Evolutionary conservation across 2,888 invertebrate species (phyloP).

Genomic region (Meganola albula): DNA sequence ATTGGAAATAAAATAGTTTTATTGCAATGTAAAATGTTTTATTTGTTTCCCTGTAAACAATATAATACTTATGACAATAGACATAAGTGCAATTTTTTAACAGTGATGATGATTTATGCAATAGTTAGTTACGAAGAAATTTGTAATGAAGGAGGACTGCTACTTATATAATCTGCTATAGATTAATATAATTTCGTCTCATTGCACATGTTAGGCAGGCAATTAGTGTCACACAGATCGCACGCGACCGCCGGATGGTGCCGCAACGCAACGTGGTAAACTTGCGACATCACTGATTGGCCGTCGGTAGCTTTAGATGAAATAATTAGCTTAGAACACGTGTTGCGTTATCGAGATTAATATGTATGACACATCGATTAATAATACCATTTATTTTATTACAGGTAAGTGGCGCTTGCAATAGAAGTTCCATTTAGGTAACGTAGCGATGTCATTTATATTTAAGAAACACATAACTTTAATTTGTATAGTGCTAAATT

Average conservation of each 20-base stretch:
- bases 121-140: too few species aligned
- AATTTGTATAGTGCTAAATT: too few species aligned
- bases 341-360: slow-evolving; percentile 22
- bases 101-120: neutral
- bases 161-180: slow-evolving; percentile 15
- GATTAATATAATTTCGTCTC: slow-evolving; percentile 14
- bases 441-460: too few species aligned
- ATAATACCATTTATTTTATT: neutral
- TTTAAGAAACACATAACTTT: too few species aligned
- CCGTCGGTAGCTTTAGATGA: slow-evolving; percentile 17
- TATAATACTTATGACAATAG: too few species aligned
- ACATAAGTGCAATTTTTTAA: too few species aligned
- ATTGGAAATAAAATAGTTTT: neutral
- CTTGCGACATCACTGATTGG: slow-evolving; percentile 33
- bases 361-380: slow-evolving; percentile 7
- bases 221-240: slow-evolving; percentile 35
- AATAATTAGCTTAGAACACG: slow-evolving; percentile 24
- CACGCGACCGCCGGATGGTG: slow-evolving; percentile 34
- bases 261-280: slow-evolving; percentile 32
- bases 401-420: neutral
- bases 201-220: slow-evolving; percentile 22
- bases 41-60: too few species aligned
- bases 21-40: neutral
- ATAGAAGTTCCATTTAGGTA: too few species aligned
- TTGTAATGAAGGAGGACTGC: neutral